phyloP scores from a whole-genome alignment of 2,113 vertebrate genomes.

The Myrmecophaga tridactyla region DNA sequence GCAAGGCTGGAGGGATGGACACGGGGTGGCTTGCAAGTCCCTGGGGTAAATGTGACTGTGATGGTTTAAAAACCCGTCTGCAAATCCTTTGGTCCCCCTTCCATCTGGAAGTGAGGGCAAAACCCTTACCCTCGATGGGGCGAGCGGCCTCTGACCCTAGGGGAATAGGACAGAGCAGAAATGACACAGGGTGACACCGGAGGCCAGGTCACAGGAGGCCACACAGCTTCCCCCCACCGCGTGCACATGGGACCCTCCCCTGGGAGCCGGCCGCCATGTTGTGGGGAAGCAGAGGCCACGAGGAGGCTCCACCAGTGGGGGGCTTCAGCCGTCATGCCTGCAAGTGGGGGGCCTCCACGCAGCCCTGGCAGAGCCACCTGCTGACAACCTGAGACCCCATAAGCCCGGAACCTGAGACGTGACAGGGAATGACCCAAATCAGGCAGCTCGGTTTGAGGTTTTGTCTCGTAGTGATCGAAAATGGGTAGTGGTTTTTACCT shows the following conservation, averaged over 20 bases:
- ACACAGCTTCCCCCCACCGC: neutral
- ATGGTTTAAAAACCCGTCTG: neutral
- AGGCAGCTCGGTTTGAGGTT: neutral
- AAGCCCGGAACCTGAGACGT: no score
- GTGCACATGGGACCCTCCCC: neutral
- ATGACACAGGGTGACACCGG: neutral
- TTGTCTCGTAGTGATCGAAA: neutral
- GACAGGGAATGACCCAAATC: no score
- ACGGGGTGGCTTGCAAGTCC: neutral
- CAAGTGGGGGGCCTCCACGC: neutral
- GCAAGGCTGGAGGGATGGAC: neutral
- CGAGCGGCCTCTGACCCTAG: neutral
- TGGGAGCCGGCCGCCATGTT: neutral
- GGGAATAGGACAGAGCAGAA: neutral
- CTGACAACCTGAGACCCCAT: no score
- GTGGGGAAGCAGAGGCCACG: neutral
- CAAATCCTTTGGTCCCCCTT: neutral
- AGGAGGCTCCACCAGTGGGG: neutral
- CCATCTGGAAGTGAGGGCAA: neutral
- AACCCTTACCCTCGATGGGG: neutral
- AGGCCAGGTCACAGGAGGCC: neutral
- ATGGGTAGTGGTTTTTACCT: neutral
- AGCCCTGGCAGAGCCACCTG: neutral
- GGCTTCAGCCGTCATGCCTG: neutral
- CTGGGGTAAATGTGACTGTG: neutral